phyloP scores from a whole-genome alignment of 2,888 invertebrate species.

The Cosmia trapezina region DNA sequence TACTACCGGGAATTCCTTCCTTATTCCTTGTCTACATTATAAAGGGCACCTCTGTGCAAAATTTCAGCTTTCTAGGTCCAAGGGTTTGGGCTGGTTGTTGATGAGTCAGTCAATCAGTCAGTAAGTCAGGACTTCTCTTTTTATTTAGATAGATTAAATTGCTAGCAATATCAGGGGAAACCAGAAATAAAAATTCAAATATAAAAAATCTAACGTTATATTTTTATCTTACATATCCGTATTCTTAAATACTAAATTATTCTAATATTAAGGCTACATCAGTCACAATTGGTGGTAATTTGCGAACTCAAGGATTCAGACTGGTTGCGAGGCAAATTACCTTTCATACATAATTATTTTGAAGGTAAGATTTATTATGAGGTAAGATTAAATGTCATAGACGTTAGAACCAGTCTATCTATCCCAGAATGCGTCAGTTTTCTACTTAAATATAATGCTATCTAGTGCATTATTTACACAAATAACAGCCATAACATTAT shows the following conservation, averaged over 20 bases:
- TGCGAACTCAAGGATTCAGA: constrained; percentile 55
- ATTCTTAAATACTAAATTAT: constrained; percentile 66
- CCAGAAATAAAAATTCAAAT: constrained; percentile 54
- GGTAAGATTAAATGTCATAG: constrained; percentile 4
- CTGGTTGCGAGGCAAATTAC: constrained; percentile 9
- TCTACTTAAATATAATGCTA: constrained; percentile 6
- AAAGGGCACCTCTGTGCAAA: too few species aligned
- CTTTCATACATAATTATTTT: constrained; percentile 8
- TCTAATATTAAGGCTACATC: constrained; percentile 78
- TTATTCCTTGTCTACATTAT: too few species aligned
- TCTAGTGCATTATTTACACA: constrained; percentile 30
- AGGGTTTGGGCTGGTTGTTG: too few species aligned
- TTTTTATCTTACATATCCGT: constrained; percentile 62
- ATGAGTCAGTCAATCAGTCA: too few species aligned
- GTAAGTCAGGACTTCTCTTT: too few species aligned
- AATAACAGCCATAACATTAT: constrained; percentile 36
- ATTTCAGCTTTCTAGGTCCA: too few species aligned
- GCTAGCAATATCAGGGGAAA: neutral
- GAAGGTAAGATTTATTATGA: constrained; percentile 9
- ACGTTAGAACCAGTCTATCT: neutral
- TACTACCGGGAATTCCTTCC: too few species aligned
- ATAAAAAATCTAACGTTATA: constrained; percentile 50
- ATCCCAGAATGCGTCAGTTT: neutral
- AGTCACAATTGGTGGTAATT: constrained; percentile 80
- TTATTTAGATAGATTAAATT: neutral